Conservation (phyloP, 2,888 invertebrate genomes). For the Willowsia nigromaculata region DNA sequence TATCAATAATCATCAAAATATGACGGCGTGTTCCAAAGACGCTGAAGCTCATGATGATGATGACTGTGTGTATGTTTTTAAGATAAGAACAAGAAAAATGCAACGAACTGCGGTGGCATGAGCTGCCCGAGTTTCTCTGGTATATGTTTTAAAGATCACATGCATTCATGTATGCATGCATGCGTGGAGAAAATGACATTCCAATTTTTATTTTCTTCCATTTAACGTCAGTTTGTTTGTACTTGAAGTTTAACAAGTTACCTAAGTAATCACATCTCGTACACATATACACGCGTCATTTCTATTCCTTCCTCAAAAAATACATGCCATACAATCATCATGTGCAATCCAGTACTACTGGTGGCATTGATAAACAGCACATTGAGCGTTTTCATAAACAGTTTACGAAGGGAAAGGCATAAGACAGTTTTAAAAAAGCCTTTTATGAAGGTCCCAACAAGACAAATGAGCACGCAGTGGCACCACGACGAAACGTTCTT, state of each 20-base stretch:
- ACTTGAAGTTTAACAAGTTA: neutral
- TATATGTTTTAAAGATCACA: neutral
- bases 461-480: too few species aligned
- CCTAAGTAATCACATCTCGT: neutral
- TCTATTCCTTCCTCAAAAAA: neutral
- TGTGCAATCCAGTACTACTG: too few species aligned
- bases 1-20: neutral
- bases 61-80: neutral
- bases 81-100: neutral
- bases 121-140: too few species aligned
- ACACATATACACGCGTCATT: neutral
- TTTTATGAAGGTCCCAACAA: too few species aligned
- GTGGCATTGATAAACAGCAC: too few species aligned
- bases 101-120: too few species aligned
- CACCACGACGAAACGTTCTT: too few species aligned
- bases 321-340: neutral
- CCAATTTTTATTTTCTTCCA: neutral
- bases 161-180: neutral
- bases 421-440: too few species aligned
- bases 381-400: too few species aligned
- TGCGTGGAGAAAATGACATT: constrained; percentile 18
- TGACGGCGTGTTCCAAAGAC: neutral
- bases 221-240: constrained; percentile 14
- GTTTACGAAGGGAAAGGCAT: too few species aligned
- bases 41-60: neutral